These are phyloP conservation scores for Lampris incognitus DNA, from an alignment of 2,113 vertebrate species.

Conservation along the genomic window DNA sequence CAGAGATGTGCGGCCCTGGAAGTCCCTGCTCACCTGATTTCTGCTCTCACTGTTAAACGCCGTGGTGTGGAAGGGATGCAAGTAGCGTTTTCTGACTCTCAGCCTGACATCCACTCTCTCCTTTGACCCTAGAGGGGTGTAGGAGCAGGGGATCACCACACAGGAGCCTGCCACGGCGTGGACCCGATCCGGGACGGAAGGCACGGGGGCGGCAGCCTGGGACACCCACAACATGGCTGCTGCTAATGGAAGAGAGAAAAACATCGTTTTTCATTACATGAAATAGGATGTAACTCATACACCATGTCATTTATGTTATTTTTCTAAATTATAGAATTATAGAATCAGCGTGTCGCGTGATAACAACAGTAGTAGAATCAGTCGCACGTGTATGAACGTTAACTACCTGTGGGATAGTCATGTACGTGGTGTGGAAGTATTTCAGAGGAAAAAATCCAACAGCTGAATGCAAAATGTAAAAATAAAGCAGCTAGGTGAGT, in stretches of 20 bases:
- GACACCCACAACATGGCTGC: constrained; percentile 52
- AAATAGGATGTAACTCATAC: no score
- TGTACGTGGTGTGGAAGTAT: no score
- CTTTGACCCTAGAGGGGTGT: constrained; percentile 49
- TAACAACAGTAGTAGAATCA: no score
- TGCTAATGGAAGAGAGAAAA: constrained; percentile 27
- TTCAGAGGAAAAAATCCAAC: no score
- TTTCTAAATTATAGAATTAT: no score
- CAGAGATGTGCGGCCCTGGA: constrained; percentile 68
- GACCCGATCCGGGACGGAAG: constrained; percentile 69
- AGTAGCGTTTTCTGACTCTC: constrained; percentile 38
- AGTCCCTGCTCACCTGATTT: constrained; percentile 60
- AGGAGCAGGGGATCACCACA: constrained; percentile 83
- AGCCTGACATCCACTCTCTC: constrained; percentile 66
- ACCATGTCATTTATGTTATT: no score
- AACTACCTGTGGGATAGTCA: no score
- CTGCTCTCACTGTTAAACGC: constrained; percentile 73
- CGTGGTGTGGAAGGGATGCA: constrained; percentile 35
- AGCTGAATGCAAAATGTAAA: no score
- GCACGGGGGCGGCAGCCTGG: constrained; percentile 47
- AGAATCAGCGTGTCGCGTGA: no score
- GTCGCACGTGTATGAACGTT: no score
- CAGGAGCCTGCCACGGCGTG: constrained; percentile 78
- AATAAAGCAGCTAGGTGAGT: no score
- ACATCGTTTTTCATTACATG: no score